A percentile compares a stretch with the other conserved stretches of the same genome.
Evolutionary conservation across 2,113 vertebrate genomes (phyloP).

Genomic region (Mobula hypostoma): DNA sequence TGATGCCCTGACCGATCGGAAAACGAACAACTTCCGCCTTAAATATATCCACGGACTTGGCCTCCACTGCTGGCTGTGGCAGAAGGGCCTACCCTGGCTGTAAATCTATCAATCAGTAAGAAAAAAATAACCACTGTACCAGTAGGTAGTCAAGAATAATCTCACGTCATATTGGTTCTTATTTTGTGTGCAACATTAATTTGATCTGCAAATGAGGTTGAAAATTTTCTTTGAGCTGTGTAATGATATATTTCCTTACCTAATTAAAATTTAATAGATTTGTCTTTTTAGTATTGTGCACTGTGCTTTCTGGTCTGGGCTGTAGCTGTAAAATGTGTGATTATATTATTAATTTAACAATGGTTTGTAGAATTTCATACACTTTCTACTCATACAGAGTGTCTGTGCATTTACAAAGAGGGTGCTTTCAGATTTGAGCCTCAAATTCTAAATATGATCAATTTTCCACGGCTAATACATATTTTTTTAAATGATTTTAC

Average conservation of each 20-base stretch:
- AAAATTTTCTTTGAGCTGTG: not conserved
- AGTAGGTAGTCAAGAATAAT: not conserved
- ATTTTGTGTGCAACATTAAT: not conserved
- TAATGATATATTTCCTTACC: not conserved
- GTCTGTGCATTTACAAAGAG: not conserved
- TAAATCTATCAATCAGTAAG: too few species aligned
- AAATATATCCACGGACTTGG: too few species aligned
- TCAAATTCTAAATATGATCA: not conserved
- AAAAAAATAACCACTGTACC: too few species aligned
- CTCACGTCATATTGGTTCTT: not conserved
- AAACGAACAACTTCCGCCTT: too few species aligned
- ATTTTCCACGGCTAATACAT: not conserved
- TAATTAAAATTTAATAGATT: slow-evolving; percentile 20
- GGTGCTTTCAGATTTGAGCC: not conserved
- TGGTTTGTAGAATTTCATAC: not conserved
- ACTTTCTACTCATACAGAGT: not conserved
- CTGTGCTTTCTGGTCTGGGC: not conserved
- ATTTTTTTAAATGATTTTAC: too few species aligned
- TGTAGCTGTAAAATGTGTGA: not conserved
- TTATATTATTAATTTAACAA: not conserved
- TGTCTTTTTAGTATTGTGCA: not conserved
- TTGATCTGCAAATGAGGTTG: not conserved
- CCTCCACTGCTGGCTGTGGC: too few species aligned
- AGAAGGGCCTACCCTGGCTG: too few species aligned
- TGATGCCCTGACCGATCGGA: too few species aligned